Conservation (phyloP, 2,888 invertebrate species). For the Acanthosoma haemorrhoidale region DNA sequence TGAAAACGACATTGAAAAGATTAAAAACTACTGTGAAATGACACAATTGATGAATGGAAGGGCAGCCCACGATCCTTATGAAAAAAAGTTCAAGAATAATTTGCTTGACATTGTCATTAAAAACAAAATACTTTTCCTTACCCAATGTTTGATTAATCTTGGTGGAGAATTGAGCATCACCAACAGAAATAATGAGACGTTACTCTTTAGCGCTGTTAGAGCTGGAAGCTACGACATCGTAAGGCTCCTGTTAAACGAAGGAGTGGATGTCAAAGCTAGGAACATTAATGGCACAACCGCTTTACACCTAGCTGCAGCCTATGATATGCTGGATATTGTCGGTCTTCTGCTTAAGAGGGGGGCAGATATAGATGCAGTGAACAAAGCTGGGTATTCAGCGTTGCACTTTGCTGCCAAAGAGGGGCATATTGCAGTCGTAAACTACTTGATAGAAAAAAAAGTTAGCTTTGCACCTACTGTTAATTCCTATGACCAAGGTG, state of each 20-base stretch:
- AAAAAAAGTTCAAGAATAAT: neutral
- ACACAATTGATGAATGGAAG: neutral
- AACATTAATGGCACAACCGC: neutral
- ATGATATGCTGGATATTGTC: neutral
- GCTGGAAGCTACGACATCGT: neutral
- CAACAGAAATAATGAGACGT: neutral
- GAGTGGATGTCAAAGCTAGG: neutral
- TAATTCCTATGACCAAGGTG: neutral
- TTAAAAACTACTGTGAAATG: neutral
- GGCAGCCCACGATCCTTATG: neutral
- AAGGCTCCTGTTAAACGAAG: neutral
- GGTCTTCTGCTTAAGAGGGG: neutral
- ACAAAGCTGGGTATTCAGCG: neutral
- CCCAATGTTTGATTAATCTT: neutral
- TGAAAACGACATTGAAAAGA: neutral
- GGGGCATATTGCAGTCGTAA: neutral
- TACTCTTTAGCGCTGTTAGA: neutral
- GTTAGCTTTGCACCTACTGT: neutral
- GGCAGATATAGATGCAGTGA: constrained; percentile 6
- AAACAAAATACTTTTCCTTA: neutral
- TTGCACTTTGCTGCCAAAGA: neutral
- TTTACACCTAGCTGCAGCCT: neutral
- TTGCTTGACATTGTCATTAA: neutral
- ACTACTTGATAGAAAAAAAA: neutral
- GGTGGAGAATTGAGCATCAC: neutral